These are phyloP conservation scores for Pristiophorus japonicus DNA, from an alignment of 2,113 vertebrate species.

Conservation along the genomic window DNA sequence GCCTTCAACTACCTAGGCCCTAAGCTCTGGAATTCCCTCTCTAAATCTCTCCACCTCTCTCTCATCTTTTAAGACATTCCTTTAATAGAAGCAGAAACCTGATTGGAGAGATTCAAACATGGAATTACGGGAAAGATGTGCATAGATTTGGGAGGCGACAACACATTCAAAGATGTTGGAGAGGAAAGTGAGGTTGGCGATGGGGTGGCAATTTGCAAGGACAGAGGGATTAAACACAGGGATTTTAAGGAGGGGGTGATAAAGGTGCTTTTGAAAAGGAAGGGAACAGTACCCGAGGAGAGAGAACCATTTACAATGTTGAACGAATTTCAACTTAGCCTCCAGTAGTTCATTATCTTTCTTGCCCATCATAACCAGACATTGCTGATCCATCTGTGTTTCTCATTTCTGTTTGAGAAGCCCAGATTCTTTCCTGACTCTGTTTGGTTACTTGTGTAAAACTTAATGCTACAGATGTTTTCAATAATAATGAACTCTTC, in stretches of 20 bases:
- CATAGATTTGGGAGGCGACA: background rate
- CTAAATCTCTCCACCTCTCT: background rate
- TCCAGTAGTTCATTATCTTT: background rate
- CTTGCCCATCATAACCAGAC: background rate
- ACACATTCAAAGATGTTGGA: background rate
- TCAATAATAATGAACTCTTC: slow-evolving; percentile 27
- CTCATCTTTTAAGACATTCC: background rate
- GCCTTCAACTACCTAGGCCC: too few relatives aligned
- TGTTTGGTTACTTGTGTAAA: background rate
- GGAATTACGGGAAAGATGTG: background rate
- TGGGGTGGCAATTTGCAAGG: background rate
- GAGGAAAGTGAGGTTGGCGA: background rate
- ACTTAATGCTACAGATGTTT: slow-evolving; percentile 19
- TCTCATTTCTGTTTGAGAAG: slow-evolving; percentile 26
- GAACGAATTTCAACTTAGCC: background rate
- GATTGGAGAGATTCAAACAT: background rate
- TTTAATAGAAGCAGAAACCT: background rate
- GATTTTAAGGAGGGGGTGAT: background rate
- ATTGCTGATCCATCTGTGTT: background rate
- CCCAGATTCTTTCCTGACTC: slow-evolving; percentile 20
- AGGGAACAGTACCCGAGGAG: background rate
- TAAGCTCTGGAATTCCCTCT: background rate
- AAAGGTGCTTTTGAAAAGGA: background rate
- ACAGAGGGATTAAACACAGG: too few relatives aligned
- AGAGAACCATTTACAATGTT: background rate